Conservation (phyloP, 2,113 vertebrate species). For the Madoqua kirkii region DNA sequence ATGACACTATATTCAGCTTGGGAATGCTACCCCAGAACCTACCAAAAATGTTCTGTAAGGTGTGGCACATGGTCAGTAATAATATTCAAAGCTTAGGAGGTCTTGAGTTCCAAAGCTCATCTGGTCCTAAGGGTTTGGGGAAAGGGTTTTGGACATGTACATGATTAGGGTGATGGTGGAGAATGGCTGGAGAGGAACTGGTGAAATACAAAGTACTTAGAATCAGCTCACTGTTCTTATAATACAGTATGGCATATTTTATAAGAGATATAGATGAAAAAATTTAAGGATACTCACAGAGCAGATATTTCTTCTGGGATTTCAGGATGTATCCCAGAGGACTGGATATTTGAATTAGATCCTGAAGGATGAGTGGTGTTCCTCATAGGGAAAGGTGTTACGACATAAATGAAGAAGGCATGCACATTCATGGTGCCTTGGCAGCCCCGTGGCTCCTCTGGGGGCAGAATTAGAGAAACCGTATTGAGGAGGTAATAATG, state of each 20-base stretch:
- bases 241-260: not conserved
- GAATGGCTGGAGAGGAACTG: not conserved
- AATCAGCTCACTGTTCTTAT: not conserved
- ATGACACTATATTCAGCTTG: not conserved
- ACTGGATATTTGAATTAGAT: not conserved
- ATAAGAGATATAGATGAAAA: not conserved
- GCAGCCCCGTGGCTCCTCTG: not conserved
- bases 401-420: not conserved
- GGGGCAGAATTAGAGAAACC: not conserved
- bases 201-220: not conserved
- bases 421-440: not conserved
- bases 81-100: not conserved
- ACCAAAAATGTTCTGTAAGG: not conserved
- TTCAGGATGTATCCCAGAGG: not conserved
- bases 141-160: not conserved
- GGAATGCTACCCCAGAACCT: not conserved
- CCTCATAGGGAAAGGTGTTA: not conserved
- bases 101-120: not conserved
- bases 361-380: not conserved
- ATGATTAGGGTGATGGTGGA: not conserved
- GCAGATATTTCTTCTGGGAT: not conserved
- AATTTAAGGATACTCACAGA: not conserved
- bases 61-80: not conserved
- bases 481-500: not conserved
- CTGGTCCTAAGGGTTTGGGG: not conserved